Evolutionary conservation across 1,140 invertebrate species (phyloP).

Genomic region (Caenorhabditis latens): DNA sequence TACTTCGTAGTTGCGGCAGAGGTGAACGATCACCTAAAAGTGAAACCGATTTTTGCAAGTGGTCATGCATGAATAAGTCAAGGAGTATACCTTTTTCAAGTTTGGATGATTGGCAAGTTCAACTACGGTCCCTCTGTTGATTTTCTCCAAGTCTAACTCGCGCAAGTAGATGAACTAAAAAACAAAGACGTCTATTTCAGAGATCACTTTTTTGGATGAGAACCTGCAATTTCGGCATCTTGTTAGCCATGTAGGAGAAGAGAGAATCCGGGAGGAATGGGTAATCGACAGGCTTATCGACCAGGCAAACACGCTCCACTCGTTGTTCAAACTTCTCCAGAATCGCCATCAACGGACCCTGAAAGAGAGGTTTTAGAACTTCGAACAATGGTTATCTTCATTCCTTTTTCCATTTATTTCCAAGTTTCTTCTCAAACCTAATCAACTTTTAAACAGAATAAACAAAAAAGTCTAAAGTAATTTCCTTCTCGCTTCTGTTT

Average conservation of each 20-base stretch:
- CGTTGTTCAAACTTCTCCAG: slow-evolving; percentile 67
- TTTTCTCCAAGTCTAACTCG: slow-evolving; percentile 76
- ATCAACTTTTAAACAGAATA: neutral
- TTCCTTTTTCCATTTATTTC: neutral
- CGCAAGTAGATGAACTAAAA: slow-evolving; percentile 77
- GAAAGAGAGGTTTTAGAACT: slow-evolving; percentile 48
- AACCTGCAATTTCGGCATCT: slow-evolving; percentile 74
- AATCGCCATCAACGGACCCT: slow-evolving; percentile 66
- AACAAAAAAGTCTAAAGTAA: neutral
- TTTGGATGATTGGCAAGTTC: slow-evolving; percentile 70
- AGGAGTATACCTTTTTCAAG: slow-evolving; percentile 69
- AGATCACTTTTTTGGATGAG: neutral
- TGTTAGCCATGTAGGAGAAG: slow-evolving; percentile 74
- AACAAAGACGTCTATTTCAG: neutral
- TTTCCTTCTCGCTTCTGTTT: neutral
- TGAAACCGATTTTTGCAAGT: neutral
- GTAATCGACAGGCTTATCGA: slow-evolving; percentile 76
- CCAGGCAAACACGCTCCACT: slow-evolving; percentile 71
- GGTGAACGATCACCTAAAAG: slow-evolving; percentile 74
- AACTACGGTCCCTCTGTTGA: slow-evolving; percentile 76
- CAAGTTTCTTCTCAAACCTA: neutral
- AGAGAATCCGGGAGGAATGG: slow-evolving; percentile 75
- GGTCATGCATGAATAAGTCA: neutral
- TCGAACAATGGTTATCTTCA: neutral
- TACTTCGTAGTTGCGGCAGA: slow-evolving; percentile 76